Evolutionary conservation across 2,888 invertebrate species (phyloP).

Genomic region (Xanthorhoe spadicearia): DNA sequence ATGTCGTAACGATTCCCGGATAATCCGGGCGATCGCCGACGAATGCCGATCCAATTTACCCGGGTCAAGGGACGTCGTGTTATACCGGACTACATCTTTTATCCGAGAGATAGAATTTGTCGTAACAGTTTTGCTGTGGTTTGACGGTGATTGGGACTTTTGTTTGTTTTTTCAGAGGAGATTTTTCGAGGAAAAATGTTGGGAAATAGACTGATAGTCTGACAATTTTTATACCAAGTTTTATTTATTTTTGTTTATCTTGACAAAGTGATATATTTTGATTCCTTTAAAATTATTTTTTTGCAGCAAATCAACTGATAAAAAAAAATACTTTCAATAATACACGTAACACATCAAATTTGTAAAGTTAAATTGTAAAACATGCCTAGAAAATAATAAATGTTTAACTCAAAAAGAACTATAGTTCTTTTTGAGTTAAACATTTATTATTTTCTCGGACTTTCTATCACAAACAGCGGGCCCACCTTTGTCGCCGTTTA

Average conservation of each 20-base stretch:
- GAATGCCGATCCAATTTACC: slow-evolving; percentile 65
- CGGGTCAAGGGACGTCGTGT: slow-evolving; percentile 40
- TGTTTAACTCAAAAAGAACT: too few species aligned
- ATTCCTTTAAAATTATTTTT: too few species aligned
- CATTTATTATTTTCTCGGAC: neutral
- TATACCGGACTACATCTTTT: slow-evolving; percentile 42
- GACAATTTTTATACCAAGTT: too few species aligned
- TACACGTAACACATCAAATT: too few species aligned
- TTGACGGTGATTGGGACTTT: slow-evolving; percentile 31
- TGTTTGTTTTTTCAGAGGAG: slow-evolving; percentile 14
- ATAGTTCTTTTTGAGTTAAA: too few species aligned
- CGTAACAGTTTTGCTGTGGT: slow-evolving; percentile 38
- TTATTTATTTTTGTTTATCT: too few species aligned
- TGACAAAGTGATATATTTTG: too few species aligned
- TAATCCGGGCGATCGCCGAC: slow-evolving; percentile 51
- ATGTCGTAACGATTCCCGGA: slow-evolving; percentile 54
- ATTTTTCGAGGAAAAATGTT: slow-evolving; percentile 4
- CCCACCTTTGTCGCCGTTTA: slow-evolving; percentile 56
- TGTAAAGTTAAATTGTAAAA: too few species aligned
- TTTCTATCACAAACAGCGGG: slow-evolving; percentile 46
- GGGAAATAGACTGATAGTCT: neutral
- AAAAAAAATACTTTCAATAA: too few species aligned
- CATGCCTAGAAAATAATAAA: too few species aligned
- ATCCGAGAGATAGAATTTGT: slow-evolving; percentile 43
- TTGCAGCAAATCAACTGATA: too few species aligned